Percentiles rank a stretch among this genome's conserved stretches.
These are phyloP conservation scores for Echiichthys vipera DNA, from an alignment of 2,797 vertebrate genomes.

Conservation along the genomic window DNA sequence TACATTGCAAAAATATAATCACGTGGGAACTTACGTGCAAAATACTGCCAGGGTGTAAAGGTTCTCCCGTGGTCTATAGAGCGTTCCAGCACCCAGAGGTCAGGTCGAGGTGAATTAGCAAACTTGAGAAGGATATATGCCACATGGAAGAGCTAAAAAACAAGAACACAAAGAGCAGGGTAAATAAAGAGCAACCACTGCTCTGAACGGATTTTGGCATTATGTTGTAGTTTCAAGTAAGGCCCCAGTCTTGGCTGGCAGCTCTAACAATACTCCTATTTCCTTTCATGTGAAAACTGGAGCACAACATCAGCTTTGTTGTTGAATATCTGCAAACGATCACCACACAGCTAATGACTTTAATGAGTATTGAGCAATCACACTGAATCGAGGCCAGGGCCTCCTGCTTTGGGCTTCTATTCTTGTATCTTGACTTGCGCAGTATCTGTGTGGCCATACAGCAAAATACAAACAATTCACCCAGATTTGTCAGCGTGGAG, in stretches of 20 bases:
- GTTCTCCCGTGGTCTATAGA: constrained; percentile 92
- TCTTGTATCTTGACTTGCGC: constrained; percentile 9
- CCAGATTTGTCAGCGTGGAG: constrained; percentile 42
- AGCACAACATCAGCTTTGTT: constrained; percentile 20
- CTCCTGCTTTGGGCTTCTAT: constrained; percentile 26
- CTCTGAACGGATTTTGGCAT: constrained; percentile 53
- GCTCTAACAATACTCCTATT: constrained; percentile 57
- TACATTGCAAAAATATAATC: background rate
- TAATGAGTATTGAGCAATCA: constrained; percentile 2
- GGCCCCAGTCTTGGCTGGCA: constrained; percentile 35
- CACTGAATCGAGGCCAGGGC: background rate
- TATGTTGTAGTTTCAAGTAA: constrained; percentile 48
- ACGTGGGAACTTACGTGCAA: constrained; percentile 90
- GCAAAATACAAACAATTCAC: constrained; percentile 33
- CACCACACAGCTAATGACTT: constrained; percentile 31
- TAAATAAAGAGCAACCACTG: constrained; percentile 51
- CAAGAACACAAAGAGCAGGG: constrained; percentile 62
- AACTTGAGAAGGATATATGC: constrained; percentile 96
- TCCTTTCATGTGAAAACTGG: constrained; percentile 45
- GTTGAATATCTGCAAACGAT: constrained; percentile 18
- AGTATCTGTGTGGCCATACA: constrained; percentile 15
- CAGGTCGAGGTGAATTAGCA: constrained; percentile 95
- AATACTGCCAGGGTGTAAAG: constrained; percentile 94
- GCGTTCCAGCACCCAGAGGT: constrained; percentile 94
- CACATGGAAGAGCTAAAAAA: constrained; percentile 93